Evolutionary conservation across 2,797 vertebrate genomes (phyloP).

Genomic region (Chiropotes sagulatus): DNA sequence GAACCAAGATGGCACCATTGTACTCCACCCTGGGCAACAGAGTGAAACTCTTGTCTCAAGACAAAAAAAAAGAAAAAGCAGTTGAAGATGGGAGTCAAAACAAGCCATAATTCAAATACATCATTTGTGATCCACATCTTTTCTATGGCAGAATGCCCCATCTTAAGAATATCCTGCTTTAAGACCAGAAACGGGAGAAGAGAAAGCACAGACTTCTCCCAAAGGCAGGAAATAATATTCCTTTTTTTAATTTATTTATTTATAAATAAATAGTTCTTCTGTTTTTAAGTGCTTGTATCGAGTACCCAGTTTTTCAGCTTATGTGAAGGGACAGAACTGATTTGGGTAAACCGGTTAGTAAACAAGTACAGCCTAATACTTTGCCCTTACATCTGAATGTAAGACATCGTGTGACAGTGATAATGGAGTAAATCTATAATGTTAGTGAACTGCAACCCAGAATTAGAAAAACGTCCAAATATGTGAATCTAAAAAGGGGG

Average conservation of each 20-base stretch:
- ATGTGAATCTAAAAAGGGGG: background rate
- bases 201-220: background rate
- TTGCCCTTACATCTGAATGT: background rate
- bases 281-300: background rate
- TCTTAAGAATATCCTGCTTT: background rate
- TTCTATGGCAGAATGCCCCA: background rate
- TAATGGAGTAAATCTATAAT: background rate
- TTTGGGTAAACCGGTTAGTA: background rate
- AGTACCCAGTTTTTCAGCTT: background rate
- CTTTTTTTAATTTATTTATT: background rate
- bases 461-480: background rate
- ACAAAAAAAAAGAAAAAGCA: background rate
- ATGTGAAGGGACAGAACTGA: background rate
- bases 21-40: no score
- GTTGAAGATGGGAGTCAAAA: background rate
- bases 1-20: no score
- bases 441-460: slow-evolving; percentile 15
- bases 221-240: background rate
- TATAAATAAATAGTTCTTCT: background rate
- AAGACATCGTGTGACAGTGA: background rate
- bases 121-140: background rate
- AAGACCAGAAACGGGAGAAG: background rate
- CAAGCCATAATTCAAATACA: background rate
- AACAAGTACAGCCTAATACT: background rate
- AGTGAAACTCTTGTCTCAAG: no score